Percentiles rank a stretch among this genome's conserved stretches.
Evolutionary conservation across 2,888 invertebrate genomes (phyloP).

Genomic region (Pheosia gnoma): DNA sequence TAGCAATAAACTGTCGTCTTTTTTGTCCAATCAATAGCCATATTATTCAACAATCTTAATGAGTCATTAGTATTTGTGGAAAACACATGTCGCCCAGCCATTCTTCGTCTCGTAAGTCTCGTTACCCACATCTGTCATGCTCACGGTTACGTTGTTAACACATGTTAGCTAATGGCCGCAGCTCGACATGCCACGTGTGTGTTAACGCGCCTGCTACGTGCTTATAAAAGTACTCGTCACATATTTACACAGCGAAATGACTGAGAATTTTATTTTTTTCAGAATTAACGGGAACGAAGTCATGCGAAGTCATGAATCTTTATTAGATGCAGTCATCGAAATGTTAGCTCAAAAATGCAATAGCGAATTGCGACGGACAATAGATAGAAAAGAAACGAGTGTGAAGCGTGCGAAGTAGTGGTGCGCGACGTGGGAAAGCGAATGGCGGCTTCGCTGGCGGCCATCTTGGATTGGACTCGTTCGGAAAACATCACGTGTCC

Average conservation of each 20-base stretch:
- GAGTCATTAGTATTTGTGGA: conserved; percentile 48
- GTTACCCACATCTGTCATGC: conserved; percentile 59
- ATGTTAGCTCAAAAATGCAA: conserved; percentile 56
- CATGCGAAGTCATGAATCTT: too few relatives aligned
- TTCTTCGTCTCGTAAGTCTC: conserved; percentile 50
- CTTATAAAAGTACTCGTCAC: conserved; percentile 29
- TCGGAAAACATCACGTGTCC: conserved; percentile 77
- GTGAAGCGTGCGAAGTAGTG: conserved; percentile 67
- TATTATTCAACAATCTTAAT: conserved; percentile 40
- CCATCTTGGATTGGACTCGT: conserved; percentile 76
- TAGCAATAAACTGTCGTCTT: conserved; percentile 5
- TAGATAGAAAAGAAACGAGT: conserved; percentile 71
- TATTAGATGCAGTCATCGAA: conserved; percentile 42
- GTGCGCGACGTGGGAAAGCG: conserved; percentile 81
- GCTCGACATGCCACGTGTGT: conserved; percentile 55
- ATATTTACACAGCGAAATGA: conserved; percentile 15
- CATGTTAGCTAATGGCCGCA: conserved; percentile 61
- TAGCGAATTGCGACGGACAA: conserved; percentile 63
- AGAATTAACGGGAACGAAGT: conserved; percentile 31
- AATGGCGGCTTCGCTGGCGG: conserved; percentile 69
- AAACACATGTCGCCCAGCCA: conserved; percentile 51
- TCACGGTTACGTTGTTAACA: conserved; percentile 60
- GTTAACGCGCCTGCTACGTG: conserved; percentile 49
- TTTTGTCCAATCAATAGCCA: conserved; percentile 11
- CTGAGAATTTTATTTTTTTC: conserved; percentile 12